Conservation (phyloP, 2,797 vertebrate genomes). For the Alauda arvensis region DNA sequence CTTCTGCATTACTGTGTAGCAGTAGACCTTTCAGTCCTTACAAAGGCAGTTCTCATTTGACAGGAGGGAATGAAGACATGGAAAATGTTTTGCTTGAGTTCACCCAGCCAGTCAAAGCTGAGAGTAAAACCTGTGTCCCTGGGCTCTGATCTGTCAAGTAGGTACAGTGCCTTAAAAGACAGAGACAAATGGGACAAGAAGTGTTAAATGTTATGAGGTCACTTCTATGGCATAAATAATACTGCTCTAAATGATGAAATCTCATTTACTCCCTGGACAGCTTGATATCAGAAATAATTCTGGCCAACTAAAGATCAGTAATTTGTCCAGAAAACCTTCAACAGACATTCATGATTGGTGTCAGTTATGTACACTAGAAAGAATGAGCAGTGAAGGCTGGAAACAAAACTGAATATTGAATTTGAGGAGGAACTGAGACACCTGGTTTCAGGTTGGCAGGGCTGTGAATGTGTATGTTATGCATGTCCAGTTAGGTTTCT, state of each 20-base stretch:
- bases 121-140: slow-evolving; percentile 3
- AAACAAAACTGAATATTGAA: background rate
- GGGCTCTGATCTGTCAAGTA: slow-evolving; percentile 13
- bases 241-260: background rate
- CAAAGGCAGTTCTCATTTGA: background rate
- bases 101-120: background rate
- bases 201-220: background rate
- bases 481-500: background rate
- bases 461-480: background rate
- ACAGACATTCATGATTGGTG: background rate
- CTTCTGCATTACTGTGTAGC: background rate
- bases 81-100: background rate
- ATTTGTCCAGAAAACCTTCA: background rate
- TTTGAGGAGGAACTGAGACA: background rate
- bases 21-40: background rate
- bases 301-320: background rate
- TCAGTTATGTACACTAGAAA: background rate
- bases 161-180: background rate
- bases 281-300: background rate
- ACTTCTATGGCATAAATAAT: background rate
- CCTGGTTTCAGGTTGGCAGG: background rate
- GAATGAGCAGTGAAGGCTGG: background rate
- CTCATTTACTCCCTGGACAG: background rate
- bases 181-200: background rate
- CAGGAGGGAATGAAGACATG: background rate